Percentiles rank a stretch among this genome's conserved stretches.
phyloP scores from a whole-genome alignment of 2,888 invertebrate genomes.

The Chaetogeoica ovagalla region DNA sequence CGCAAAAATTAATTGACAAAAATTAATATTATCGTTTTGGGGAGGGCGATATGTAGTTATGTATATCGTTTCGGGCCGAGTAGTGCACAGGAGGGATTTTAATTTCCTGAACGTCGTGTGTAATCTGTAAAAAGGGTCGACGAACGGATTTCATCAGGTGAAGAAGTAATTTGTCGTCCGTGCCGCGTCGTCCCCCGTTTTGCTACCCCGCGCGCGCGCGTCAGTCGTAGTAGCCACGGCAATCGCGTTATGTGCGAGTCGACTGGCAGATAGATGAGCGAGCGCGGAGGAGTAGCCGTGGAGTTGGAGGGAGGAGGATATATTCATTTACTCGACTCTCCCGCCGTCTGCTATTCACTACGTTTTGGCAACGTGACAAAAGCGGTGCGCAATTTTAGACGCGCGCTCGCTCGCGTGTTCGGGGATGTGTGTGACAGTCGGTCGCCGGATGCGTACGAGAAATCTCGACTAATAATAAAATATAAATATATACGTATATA shows the following conservation, averaged over 20 bases:
- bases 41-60: neutral
- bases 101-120: constrained; percentile 46
- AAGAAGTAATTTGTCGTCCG: constrained; percentile 50
- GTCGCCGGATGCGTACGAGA: constrained; percentile 2
- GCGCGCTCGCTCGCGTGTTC: constrained; percentile 19
- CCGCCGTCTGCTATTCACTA: too few relatives aligned
- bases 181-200: too few relatives aligned
- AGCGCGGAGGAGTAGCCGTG: neutral
- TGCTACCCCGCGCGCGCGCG: too few relatives aligned
- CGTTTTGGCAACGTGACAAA: constrained; percentile 49
- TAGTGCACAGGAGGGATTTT: constrained; percentile 10
- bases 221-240: constrained; percentile 6
- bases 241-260: neutral
- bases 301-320: neutral
- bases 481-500: too few relatives aligned
- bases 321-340: constrained; percentile 45
- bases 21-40: neutral
- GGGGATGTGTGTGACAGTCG: neutral
- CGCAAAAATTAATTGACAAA: neutral
- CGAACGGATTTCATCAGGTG: constrained; percentile 51
- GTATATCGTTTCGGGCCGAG: constrained; percentile 9
- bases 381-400: constrained; percentile 30
- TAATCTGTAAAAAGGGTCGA: constrained; percentile 50
- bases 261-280: too few relatives aligned
- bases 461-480: constrained; percentile 29